Evolutionary conservation across 2,888 invertebrate species (phyloP).

Genomic region (Cyrtodaria siliqua): DNA sequence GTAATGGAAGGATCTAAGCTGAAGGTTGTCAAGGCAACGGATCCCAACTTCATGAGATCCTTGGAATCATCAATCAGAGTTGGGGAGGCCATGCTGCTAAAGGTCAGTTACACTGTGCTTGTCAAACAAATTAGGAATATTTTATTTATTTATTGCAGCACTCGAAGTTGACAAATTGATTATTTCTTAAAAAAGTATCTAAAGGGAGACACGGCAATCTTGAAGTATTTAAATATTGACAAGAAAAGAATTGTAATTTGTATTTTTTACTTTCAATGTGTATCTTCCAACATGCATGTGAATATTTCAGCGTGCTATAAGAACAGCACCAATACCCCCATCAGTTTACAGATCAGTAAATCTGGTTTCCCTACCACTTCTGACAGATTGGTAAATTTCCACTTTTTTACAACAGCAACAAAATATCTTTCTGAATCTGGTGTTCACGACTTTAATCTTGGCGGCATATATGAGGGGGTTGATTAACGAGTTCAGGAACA

Average conservation of each 20-base stretch:
- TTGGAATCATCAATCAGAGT: conserved; percentile 85
- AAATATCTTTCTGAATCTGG: conserved; percentile 57
- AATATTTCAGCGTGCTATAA: too few species aligned
- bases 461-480: conserved; percentile 75
- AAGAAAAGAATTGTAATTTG: too few species aligned
- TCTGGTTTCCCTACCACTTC: neutral
- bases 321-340: too few species aligned
- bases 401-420: conserved; percentile 30
- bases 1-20: conserved; percentile 80
- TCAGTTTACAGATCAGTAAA: too few species aligned
- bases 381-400: neutral
- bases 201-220: too few species aligned
- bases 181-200: too few species aligned
- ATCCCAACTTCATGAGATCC: conserved; percentile 84
- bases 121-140: too few species aligned
- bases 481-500: conserved; percentile 69
- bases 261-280: too few species aligned
- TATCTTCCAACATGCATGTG: too few species aligned
- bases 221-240: too few species aligned
- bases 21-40: conserved; percentile 80
- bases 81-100: conserved; percentile 84
- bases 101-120: conserved; percentile 64
- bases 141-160: too few species aligned
- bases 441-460: conserved; percentile 67
- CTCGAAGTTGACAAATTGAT: too few species aligned